Evolutionary conservation across 2,797 vertebrate genomes (phyloP).

Genomic region (Choloepus didactylus): DNA sequence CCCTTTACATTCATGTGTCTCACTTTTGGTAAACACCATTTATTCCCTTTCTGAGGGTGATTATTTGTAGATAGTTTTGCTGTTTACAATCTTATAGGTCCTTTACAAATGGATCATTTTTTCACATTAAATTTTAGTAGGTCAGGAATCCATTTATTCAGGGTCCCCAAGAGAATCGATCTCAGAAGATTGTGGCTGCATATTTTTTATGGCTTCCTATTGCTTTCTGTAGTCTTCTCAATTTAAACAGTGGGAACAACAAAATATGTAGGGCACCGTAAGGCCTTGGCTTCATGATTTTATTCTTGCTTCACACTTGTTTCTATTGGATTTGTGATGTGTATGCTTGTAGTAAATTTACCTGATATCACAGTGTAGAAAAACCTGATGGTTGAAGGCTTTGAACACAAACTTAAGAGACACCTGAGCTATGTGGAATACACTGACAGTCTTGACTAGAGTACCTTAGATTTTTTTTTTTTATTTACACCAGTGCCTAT

Average conservation of each 20-base stretch:
- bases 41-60: conserved; percentile 68
- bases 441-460: conserved; percentile 26
- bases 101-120: conserved; percentile 76
- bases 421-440: conserved; percentile 3
- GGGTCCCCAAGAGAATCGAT: conserved; percentile 66
- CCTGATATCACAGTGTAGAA: background rate
- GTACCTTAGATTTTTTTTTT: conserved; percentile 59
- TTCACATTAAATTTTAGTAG: conserved; percentile 79
- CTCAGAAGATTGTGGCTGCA: conserved; percentile 63
- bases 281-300: conserved; percentile 41
- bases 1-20: conserved; percentile 51
- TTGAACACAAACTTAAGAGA: background rate
- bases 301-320: conserved; percentile 63
- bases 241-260: conserved; percentile 67
- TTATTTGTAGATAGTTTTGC: conserved; percentile 73
- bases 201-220: conserved; percentile 71
- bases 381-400: conserved; percentile 17
- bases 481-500: conserved; percentile 43
- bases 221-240: conserved; percentile 69
- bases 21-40: conserved; percentile 71
- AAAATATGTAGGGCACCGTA: conserved; percentile 24
- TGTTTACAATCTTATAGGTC: conserved; percentile 63
- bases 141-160: conserved; percentile 76
- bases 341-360: conserved; percentile 32
- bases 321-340: conserved; percentile 59